Base-by-base conservation (phyloP, 1,140 invertebrate genomes). In the Lethrus apterus region DNA sequence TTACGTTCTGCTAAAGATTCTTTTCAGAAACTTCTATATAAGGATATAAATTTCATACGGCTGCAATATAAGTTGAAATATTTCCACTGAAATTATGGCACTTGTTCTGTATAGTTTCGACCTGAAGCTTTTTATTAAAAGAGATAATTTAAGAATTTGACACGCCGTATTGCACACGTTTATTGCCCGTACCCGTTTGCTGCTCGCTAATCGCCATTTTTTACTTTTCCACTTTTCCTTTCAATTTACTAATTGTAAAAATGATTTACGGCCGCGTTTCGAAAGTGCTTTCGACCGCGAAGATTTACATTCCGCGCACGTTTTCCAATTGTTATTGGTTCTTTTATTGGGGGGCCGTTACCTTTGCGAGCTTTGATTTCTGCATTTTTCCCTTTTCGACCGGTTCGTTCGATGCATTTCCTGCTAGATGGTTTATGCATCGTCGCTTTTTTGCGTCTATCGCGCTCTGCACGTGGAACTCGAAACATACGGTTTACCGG, bases 161-260 rank as follows among this genome's bases (percentile, higher is more conserved):
- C 29, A 30, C 29, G 10, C 10, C 10, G 2, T 3, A 30, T 11
- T 2, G 29, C 2, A 11, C 29, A 13, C 8, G 14, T n/a, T n/a
- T n/a, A 30, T 2, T 30, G n/a, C 29, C 14, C 29, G 10, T 11
- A 30, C 14, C 29, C 8, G 14, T 11, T 13, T 13, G 2, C 8
- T 2, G 29, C 29, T 2, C 29, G n/a, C 24, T 26, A 7, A 13
- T 35, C 34, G n/a, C 13, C 13, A n/a, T 13, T 35, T 35, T 35
- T 17, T 35, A 14, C 34, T 35, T 35, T 17, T 35, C 34, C 11
- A 35, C 34, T 35, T 35, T 35, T 19, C 34, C 34, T 17, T 35
- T 35, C 34, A 35, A 35, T 35, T 35, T 35, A 35, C 34, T 35
- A 35, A 35, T 35, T 35, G n/a, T 14, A n/a, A 17, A 35, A 35